Evolutionary conservation across 2,888 invertebrate species (phyloP), one percentile per base, ranked within the genome.

Genomic region (Falcaria lacertinaria): DNA sequence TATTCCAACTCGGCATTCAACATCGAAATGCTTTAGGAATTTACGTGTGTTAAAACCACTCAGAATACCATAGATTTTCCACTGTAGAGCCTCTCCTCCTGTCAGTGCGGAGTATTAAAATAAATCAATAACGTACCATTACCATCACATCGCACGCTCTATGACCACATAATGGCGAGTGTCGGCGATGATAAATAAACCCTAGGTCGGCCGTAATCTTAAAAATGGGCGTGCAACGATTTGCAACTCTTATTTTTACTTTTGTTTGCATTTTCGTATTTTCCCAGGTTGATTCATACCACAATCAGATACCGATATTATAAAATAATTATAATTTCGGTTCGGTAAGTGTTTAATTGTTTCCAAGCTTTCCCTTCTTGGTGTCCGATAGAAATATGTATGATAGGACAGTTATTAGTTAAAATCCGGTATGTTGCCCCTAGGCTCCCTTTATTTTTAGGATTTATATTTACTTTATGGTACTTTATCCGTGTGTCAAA

Each of bases 201-300:
- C 60, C 58, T 55, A 55, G 57, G 54, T 60, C 50, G 56, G 59
- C 58, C 58, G 59, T 60, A 57, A 58, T 56, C 55, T 52, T 49
- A 49, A 55, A 60, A 63, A 60, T 61, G 58, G 61, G 62, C 55
- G 55, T 53, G 50, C 58, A 53, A 50, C 58, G 50, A 63, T 63
- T 66, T 59, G 64, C 60, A 49, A 44, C 56, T n/a, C n/a, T n/a
- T n/a, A n/a, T n/a, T n/a, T n/a, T n/a, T n/a, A n/a, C n/a, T n/a
- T n/a, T n/a, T n/a, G n/a, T n/a, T n/a, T 11, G 28, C 11, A 11
- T 28, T 11, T 28, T 28, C 11, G 11, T 22, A 28, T 28, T 11
- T 11, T 28, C 11, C 11, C 11, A 11, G 3, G 28, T 28, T 28
- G 28, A 28, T 11, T 11, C 8, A 11, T 28, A 3, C 8, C 7